Percentiles rank a stretch among this genome's conserved stretches.
Evolutionary conservation across 2,888 invertebrate species (phyloP).

Genomic region (Agrochola lota): DNA sequence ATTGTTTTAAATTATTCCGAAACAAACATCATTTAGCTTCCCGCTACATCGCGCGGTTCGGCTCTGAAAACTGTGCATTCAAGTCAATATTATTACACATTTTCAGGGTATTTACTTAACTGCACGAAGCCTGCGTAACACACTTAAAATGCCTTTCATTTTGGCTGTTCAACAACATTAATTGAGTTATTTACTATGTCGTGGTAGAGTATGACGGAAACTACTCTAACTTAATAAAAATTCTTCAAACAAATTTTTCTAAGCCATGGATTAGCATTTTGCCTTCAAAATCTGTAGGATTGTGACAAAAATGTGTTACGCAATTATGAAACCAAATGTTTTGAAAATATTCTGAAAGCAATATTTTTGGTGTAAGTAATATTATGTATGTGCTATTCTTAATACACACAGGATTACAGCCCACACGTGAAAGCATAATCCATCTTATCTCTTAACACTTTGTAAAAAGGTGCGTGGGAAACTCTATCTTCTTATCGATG

Average conservation of each 20-base stretch:
- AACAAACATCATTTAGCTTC: conserved; percentile 68
- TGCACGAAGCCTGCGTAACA: neutral
- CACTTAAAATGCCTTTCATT: neutral
- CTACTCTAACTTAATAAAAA: neutral
- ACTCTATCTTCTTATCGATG: neutral
- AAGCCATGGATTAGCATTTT: neutral
- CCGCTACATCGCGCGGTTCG: conserved; percentile 15
- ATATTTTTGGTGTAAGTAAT: neutral
- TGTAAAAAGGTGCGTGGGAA: neutral
- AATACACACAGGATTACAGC: neutral
- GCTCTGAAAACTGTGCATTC: conserved; percentile 49
- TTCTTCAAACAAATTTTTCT: neutral
- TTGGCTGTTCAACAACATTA: neutral
- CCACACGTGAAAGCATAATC: conserved; percentile 1
- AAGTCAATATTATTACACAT: neutral
- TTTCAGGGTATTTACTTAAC: neutral
- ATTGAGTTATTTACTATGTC: too few relatives aligned
- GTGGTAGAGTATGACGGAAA: too few relatives aligned
- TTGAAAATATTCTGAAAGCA: neutral
- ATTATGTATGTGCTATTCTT: neutral
- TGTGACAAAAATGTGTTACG: neutral
- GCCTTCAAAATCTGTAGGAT: neutral
- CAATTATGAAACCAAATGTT: neutral
- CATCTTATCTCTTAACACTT: neutral
- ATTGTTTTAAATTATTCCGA: conserved; percentile 67